Conservation (phyloP, 2,797 vertebrate species). For the Myiotriccus ornatus region DNA sequence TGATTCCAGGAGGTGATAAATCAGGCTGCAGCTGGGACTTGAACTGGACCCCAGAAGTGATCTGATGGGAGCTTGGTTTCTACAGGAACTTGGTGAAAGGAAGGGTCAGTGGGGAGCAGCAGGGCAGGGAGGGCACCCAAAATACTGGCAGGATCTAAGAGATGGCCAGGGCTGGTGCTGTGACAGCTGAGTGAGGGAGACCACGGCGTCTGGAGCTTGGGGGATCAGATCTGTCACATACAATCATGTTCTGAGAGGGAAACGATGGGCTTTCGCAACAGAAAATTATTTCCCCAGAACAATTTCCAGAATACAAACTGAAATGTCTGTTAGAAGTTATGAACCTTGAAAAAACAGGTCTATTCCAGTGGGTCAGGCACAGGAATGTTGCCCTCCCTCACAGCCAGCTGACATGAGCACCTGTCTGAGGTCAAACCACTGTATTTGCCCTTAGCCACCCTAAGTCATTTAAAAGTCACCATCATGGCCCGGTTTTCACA, state of each 20-base stretch:
- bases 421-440: neutral
- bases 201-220: neutral
- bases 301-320: neutral
- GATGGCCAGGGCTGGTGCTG: neutral
- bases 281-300: neutral
- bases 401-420: neutral
- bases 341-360: neutral
- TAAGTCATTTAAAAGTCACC: neutral
- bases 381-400: neutral
- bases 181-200: neutral
- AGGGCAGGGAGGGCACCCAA: neutral
- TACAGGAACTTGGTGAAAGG: neutral
- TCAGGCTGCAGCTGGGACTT: neutral
- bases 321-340: neutral
- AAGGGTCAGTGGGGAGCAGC: neutral
- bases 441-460: neutral
- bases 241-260: rapidly evolving
- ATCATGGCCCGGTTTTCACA: neutral
- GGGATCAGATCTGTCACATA: neutral
- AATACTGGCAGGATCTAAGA: rapidly evolving
- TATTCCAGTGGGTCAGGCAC: neutral
- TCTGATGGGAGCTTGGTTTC: neutral
- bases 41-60: neutral
- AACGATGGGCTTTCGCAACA: neutral
- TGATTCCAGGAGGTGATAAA: neutral